Base-by-base conservation (phyloP, 1,140 invertebrate genomes). In the Cherax destructor region DNA sequence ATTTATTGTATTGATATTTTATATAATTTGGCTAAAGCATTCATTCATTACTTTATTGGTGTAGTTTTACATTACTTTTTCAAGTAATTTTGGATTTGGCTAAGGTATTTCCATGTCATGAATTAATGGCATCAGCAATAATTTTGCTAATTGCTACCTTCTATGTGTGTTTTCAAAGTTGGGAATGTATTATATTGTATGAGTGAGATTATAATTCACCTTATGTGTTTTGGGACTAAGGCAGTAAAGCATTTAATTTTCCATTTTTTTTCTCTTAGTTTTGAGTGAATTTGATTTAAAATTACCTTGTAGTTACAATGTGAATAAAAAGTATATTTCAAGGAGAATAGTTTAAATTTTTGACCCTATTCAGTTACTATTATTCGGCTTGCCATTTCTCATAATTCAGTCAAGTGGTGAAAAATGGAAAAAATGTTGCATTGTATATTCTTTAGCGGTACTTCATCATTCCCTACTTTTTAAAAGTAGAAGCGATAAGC, bases 281-380 rank as follows among this genome's bases (percentile, higher is more conserved):
- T 52, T 86, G 74, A 86, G 49, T 52, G 59, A 86, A 18, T 18
- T 78, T 86, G 41, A 56, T 56, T 78, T 21, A 30, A 78, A 30
- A 78, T 30, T 83, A 77, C 21, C 49, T 13, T 86, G 85, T 86
- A 86, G 85, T 59, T 81, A 59, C 78, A 24, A 52, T 41, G 47
- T 86, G 74, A 86, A 86, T 86, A 83, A 86, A 81, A 86, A 78
- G n/a, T 78, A 59, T 78, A 52, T 86, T 86, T 86, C 50, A 77
- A 78, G 59, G 49, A 50, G 47, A 16, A 78, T 24, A 59, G 50
- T 77, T 78, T 86, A 47, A 77, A 16, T 83, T 61, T 61, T 9
- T 16, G 56, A 56, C 61, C 61, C 80, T 61, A 6, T 24, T 1
- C 11, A 47, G 5, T 78, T 30, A 3, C 24, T 78, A 30, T 78